Conservation (phyloP, 2,888 invertebrate species). For the Caenorhabditis drosophilae region DNA sequence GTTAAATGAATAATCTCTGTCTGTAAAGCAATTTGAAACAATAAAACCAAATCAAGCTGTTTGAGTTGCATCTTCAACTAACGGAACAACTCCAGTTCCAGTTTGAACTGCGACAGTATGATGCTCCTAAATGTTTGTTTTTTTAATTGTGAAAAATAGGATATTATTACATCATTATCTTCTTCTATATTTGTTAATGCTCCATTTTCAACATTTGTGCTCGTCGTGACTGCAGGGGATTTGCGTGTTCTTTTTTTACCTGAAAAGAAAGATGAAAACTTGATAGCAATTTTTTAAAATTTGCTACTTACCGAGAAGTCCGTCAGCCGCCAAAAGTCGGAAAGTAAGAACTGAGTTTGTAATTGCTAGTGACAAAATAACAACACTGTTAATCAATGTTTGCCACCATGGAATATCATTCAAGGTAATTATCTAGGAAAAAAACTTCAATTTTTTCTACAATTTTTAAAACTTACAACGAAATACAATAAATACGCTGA, state of each 20-base stretch:
- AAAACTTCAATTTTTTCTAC: not conserved
- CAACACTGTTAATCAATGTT: conserved; percentile 45
- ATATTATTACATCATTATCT: not conserved
- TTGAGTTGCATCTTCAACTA: conserved; percentile 31
- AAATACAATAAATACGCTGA: conserved; percentile 62
- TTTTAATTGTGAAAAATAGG: conserved; percentile 1
- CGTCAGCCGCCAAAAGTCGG: conserved; percentile 67
- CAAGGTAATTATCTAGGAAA: not conserved
- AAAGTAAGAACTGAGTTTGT: conserved; percentile 66
- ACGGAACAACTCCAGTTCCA: conserved; percentile 6
- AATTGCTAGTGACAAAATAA: conserved; percentile 58
- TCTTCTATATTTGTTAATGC: conserved; percentile 11
- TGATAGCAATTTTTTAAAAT: not conserved
- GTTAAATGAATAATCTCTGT: too few species aligned
- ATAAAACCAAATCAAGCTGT: conserved; percentile 25
- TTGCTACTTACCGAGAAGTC: conserved; percentile 53
- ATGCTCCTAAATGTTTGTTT: conserved; percentile 14
- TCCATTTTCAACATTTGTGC: conserved; percentile 27
- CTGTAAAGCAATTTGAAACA: too few species aligned
- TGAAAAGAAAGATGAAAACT: conserved; percentile 12
- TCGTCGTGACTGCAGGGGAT: conserved; percentile 30
- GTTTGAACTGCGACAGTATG: conserved; percentile 47
- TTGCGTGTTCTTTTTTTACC: conserved; percentile 32
- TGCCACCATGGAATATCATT: conserved; percentile 48
- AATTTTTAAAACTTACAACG: conserved; percentile 31